Evolutionary conservation across 1,140 invertebrate species (phyloP).

Genomic region (Philopotamus ludificatus): DNA sequence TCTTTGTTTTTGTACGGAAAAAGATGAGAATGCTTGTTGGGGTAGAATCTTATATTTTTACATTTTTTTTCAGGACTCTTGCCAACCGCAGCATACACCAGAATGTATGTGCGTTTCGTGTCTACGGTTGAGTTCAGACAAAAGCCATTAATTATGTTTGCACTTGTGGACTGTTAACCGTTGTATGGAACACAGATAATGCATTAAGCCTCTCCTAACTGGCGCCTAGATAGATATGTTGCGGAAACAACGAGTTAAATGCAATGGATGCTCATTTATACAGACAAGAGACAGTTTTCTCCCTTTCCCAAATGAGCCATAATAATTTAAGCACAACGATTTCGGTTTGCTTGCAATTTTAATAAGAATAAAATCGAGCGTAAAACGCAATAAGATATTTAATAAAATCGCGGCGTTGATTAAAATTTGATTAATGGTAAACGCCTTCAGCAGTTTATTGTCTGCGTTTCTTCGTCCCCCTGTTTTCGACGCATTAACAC

Average conservation of each 20-base stretch:
- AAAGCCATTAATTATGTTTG: constrained; percentile 26
- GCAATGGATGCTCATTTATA: not conserved
- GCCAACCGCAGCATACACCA: too few relatives aligned
- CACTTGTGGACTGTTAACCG: constrained; percentile 16
- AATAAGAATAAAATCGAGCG: too few relatives aligned
- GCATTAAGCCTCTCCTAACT: constrained; percentile 24
- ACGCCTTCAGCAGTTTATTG: constrained; percentile 19
- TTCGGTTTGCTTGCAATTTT: too few relatives aligned
- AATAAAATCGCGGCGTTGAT: constrained; percentile 15
- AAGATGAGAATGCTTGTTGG: too few relatives aligned
- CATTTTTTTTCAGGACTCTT: too few relatives aligned
- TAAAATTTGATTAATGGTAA: constrained; percentile 28
- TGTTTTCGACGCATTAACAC: constrained; percentile 12
- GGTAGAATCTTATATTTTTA: too few relatives aligned
- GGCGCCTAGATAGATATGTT: not conserved
- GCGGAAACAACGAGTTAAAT: constrained; percentile 4
- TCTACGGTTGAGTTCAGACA: constrained; percentile 23
- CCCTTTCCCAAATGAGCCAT: too few relatives aligned
- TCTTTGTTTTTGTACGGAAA: too few relatives aligned
- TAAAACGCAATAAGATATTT: not conserved
- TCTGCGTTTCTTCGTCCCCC: constrained; percentile 1
- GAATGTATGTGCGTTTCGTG: too few relatives aligned
- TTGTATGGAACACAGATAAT: constrained; percentile 20
- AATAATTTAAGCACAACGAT: too few relatives aligned
- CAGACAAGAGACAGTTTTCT: too few relatives aligned